A percentile compares a stretch with the other conserved stretches of the same genome.
Conservation (phyloP, 2,888 invertebrate genomes). For the Sphaeridia pumilis region DNA sequence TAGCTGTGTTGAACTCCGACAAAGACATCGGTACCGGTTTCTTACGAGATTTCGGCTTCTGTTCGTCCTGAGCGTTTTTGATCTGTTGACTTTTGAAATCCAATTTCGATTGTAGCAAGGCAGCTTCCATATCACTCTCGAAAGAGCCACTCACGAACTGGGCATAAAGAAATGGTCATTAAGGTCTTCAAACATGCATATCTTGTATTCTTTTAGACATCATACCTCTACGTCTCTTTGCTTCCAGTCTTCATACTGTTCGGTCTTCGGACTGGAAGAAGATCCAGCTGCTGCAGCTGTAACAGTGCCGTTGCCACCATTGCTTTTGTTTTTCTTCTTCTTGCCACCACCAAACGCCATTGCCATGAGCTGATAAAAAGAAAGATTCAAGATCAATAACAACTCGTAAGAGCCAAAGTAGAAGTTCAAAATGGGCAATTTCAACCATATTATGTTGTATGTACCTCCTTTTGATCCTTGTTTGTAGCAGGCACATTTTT, state of each 20-base stretch:
- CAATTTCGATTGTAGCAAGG: constrained; percentile 61
- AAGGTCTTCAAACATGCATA: neutral
- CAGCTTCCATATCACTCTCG: constrained; percentile 50
- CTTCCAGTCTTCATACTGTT: constrained; percentile 62
- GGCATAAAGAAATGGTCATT: neutral
- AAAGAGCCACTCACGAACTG: constrained; percentile 49
- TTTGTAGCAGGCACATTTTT: neutral
- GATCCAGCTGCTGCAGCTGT: neutral
- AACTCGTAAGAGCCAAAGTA: neutral
- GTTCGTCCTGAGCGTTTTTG: constrained; percentile 27
- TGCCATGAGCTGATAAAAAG: constrained; percentile 16
- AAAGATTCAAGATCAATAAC: neutral
- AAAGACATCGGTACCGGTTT: constrained; percentile 55
- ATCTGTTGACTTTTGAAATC: constrained; percentile 51
- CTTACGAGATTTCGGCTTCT: constrained; percentile 51
- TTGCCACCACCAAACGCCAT: constrained; percentile 26
- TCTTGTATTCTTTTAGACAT: too few relatives aligned
- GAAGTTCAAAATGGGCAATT: neutral
- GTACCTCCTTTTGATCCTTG: constrained; percentile 11
- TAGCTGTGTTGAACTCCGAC: constrained; percentile 55
- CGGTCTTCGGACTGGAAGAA: too few relatives aligned
- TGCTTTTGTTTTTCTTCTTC: constrained; percentile 4
- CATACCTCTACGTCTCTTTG: constrained; percentile 54
- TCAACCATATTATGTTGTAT: neutral
- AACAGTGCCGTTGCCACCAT: neutral